Base-by-base conservation (phyloP, 2,888 invertebrate species). In the Furcula furcula region DNA sequence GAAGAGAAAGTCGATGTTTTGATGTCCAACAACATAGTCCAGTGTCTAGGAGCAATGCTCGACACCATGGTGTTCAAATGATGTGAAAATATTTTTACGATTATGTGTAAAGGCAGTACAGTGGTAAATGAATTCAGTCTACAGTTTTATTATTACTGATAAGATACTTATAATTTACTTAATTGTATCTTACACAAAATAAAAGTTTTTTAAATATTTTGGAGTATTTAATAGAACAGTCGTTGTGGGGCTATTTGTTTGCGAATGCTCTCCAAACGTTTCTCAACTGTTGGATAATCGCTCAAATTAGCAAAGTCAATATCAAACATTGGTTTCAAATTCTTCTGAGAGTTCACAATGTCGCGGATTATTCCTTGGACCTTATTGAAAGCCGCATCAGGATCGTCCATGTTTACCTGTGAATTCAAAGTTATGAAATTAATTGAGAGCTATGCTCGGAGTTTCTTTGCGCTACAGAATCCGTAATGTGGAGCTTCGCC, bases 11-110 rank as follows among this genome's bases (percentile, higher is more conserved):
- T 98, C 11, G 98, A 98, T 79, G 93, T 95, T 41, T 90, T 99
- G 33, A 98, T 99, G 98, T 95, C 97, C 34, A 95, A 96, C 57
- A 99, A 99, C 83, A 98, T 99, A 80, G 97, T 98, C 36, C 99
- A 99, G 89, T 97, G 97, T 87, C 91, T 99, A 72, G 98, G 98
- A 56, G 97, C 98, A 19, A 97, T 98, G 97, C 91, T 99, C 32
- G 98, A 98, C 79, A 88, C 88, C 23, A 86, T 89, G 87, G 87
- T 89, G 44, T 89, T 89, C 62, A 88, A 89, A 83, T 89, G 81
- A 88, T 80, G 64, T 46, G 55, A 31, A 36, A 41, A 60, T 50
- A 40, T 63, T 71, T 69, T 68, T 68, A 58, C 40, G 44, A 36
- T 54, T 63, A 60, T 56, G 58, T 47, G 53, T 48, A 72, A 72